Evolutionary conservation across 2,797 vertebrate genomes (phyloP).

Genomic region (Rhyacichthys aspro): DNA sequence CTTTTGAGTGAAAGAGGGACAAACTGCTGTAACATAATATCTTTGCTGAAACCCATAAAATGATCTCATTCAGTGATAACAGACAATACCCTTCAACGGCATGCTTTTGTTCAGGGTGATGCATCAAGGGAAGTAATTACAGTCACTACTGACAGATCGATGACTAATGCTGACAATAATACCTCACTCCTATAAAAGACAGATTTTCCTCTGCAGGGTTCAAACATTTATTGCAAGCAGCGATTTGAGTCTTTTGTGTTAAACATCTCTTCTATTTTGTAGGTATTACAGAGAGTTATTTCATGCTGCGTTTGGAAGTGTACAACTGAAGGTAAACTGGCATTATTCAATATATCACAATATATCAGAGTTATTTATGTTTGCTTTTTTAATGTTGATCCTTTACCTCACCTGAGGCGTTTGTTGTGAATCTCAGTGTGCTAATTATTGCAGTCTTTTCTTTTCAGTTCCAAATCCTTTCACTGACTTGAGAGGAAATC

Average conservation of each 20-base stretch:
- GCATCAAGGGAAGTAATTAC: constrained; percentile 69
- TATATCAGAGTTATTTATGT: constrained; percentile 28
- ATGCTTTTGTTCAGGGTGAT: constrained; percentile 68
- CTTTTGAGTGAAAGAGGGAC: constrained; percentile 12
- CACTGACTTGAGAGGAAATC: constrained; percentile 46
- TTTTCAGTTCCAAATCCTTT: constrained; percentile 37
- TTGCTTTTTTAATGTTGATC: constrained; percentile 44
- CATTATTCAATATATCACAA: constrained; percentile 30
- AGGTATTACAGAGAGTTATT: constrained; percentile 34
- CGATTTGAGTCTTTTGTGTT: constrained; percentile 31
- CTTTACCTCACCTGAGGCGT: constrained; percentile 21
- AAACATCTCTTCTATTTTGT: constrained; percentile 21
- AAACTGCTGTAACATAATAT: constrained; percentile 35
- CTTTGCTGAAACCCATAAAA: constrained; percentile 39
- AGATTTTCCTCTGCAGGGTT: constrained; percentile 49
- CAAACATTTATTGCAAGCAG: constrained; percentile 41
- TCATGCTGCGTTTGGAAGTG: constrained; percentile 16
- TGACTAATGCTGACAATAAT: constrained; percentile 71
- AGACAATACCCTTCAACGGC: constrained; percentile 57
- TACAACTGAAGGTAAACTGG: constrained; percentile 65
- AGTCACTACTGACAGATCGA: constrained; percentile 70
- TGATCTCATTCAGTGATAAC: constrained; percentile 66
- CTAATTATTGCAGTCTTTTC: constrained; percentile 60
- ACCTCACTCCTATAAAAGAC: constrained; percentile 69
- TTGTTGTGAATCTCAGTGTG: constrained; percentile 40